phyloP scores from a whole-genome alignment of 2,113 vertebrate species.

The Meriones unguiculatus region DNA sequence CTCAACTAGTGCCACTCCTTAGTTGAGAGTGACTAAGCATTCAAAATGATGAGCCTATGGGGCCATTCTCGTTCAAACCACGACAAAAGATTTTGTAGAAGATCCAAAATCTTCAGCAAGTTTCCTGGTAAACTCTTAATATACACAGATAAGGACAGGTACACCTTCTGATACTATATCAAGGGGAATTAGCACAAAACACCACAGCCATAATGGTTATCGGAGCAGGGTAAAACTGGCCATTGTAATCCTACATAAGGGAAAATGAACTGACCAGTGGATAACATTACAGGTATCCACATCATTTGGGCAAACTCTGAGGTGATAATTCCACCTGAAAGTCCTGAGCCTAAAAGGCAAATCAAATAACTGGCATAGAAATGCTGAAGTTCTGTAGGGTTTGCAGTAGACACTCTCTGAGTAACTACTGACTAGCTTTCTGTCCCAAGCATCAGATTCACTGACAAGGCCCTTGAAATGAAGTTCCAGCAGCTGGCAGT shows the following conservation, averaged over 20 bases:
- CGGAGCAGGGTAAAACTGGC: background rate
- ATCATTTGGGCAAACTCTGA: background rate
- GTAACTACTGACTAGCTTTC: background rate
- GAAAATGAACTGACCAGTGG: background rate
- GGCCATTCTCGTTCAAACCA: background rate
- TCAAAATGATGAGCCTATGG: background rate
- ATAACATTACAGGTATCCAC: too few species aligned
- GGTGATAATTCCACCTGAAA: background rate
- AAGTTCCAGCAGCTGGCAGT: background rate
- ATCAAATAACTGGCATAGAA: background rate
- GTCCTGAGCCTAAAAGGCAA: background rate
- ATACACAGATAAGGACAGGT: too few species aligned
- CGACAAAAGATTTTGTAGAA: background rate
- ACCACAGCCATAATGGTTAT: background rate
- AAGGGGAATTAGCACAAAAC: background rate
- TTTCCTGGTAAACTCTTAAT: too few species aligned
- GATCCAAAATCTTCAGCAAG: background rate
- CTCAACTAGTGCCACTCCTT: background rate
- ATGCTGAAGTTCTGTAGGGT: background rate
- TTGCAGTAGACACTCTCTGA: background rate
- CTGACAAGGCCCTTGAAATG: background rate
- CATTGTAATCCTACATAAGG: background rate
- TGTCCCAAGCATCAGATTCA: background rate
- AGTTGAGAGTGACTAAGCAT: background rate
- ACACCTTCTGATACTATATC: background rate